These are phyloP conservation scores for Lophotriccus pileatus DNA, from an alignment of 2,797 vertebrate genomes.

Conservation along the genomic window DNA sequence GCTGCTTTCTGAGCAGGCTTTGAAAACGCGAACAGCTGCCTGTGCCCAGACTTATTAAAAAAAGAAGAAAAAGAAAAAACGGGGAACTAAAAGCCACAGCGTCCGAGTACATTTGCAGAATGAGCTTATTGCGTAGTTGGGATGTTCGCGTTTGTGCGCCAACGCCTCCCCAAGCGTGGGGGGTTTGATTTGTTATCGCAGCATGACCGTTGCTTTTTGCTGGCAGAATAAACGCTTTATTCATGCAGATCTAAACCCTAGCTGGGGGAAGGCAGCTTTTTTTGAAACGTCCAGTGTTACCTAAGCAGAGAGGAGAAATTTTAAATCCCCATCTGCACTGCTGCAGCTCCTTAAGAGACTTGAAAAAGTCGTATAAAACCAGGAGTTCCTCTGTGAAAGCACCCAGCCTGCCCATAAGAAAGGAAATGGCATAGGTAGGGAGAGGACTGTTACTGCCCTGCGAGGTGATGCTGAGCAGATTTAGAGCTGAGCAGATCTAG, in stretches of 20 bases:
- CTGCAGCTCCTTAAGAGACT: not conserved
- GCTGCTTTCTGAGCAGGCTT: constrained; percentile 24
- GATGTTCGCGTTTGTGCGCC: not conserved
- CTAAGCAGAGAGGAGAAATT: not conserved
- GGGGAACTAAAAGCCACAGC: not conserved
- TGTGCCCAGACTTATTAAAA: constrained; percentile 19
- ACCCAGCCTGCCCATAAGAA: not conserved
- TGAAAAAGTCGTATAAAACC: not conserved
- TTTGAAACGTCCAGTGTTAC: not conserved
- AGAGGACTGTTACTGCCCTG: not conserved
- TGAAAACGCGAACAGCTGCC: constrained; percentile 40
- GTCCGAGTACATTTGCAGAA: not conserved
- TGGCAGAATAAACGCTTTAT: constrained; percentile 16
- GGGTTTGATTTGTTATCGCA: constrained; percentile 15
- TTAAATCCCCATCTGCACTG: not conserved
- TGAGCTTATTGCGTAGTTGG: not conserved
- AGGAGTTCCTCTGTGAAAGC: not conserved
- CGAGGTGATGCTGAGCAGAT: not conserved
- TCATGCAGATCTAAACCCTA: not conserved
- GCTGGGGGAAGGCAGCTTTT: not conserved
- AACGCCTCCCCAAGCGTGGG: not conserved
- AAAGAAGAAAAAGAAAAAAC: not conserved
- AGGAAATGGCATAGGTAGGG: not conserved
- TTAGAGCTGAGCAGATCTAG: not conserved
- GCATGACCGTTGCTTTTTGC: constrained; percentile 12